These are phyloP conservation scores for Bagarius yarrelli DNA, from an alignment of 2,113 vertebrate genomes.

Conservation along the genomic window DNA sequence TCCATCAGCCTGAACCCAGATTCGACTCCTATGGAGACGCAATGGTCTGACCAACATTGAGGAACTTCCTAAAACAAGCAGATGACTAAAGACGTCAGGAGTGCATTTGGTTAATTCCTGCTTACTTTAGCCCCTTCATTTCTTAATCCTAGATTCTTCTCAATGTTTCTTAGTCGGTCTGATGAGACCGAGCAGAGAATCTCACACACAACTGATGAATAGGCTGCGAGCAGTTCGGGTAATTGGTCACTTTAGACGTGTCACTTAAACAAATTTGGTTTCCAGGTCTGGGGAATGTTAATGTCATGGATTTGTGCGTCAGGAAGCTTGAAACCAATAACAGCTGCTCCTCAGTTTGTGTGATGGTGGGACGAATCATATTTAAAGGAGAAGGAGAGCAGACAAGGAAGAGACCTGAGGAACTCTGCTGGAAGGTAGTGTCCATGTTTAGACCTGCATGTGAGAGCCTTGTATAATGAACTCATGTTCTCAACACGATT, in stretches of 20 bases:
- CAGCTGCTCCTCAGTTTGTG: not conserved
- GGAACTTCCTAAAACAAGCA: too few species aligned
- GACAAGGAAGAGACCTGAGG: not conserved
- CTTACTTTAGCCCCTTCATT: too few species aligned
- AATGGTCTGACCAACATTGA: too few species aligned
- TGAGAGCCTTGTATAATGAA: too few species aligned
- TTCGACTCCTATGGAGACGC: too few species aligned
- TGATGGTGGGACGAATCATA: not conserved
- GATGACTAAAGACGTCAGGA: too few species aligned
- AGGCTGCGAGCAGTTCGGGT: conserved; percentile 33
- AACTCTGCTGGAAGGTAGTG: not conserved
- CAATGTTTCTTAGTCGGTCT: conserved; percentile 44
- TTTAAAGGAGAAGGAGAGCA: conserved; percentile 56
- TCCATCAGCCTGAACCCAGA: too few species aligned
- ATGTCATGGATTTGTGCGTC: conserved; percentile 50
- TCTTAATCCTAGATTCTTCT: conserved; percentile 66
- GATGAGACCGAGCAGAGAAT: conserved; percentile 24
- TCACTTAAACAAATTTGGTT: conserved; percentile 54
- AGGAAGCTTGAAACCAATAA: conserved; percentile 21
- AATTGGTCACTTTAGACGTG: conserved; percentile 51
- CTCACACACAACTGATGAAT: conserved; percentile 19
- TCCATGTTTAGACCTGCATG: not conserved
- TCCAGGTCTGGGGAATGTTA: conserved; percentile 67
- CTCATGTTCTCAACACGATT: not conserved
- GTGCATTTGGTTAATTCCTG: too few species aligned